These are phyloP conservation scores for Parazoanthus darwini DNA, from an alignment of 92 coral and sea anemone species.

Conservation along the genomic window DNA sequence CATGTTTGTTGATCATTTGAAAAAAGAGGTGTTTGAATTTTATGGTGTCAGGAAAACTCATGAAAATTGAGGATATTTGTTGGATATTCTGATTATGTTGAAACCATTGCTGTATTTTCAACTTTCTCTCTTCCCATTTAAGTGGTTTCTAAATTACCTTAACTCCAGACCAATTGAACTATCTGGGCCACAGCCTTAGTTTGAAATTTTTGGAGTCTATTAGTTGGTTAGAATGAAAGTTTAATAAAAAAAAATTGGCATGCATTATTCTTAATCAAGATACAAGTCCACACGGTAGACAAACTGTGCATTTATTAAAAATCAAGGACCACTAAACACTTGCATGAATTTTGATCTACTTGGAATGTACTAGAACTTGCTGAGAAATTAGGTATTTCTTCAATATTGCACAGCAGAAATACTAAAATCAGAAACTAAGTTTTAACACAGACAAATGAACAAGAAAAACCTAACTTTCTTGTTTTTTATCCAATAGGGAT, in stretches of 20 bases:
- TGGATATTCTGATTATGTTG: slow-evolving; percentile 13
- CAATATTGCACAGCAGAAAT: slow-evolving; percentile 19
- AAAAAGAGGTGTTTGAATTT: slow-evolving; percentile 5
- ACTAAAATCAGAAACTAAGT: slow-evolving; percentile 25
- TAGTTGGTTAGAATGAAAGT: neutral
- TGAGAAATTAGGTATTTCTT: too few species aligned
- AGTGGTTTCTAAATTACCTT: slow-evolving; percentile 5
- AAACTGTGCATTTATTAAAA: slow-evolving; percentile 1
- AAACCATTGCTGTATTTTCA: neutral
- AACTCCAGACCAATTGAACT: slow-evolving; percentile 12
- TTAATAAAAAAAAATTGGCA: neutral
- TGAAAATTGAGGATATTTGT: slow-evolving; percentile 11
- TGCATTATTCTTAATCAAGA: slow-evolving; percentile 22
- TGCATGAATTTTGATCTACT: neutral
- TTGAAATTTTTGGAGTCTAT: slow-evolving; percentile 19
- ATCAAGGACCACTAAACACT: neutral
- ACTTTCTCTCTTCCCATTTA: slow-evolving; percentile 6
- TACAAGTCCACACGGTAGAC: slow-evolving; percentile 2
- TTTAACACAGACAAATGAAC: slow-evolving; percentile 17
- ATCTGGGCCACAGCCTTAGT: slow-evolving; percentile 12
- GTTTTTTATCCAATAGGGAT: too few species aligned
- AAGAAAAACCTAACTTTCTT: neutral
- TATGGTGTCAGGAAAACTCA: slow-evolving; percentile 9
- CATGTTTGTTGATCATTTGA: slow-evolving; percentile 16
- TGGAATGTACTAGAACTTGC: neutral